Percentiles rank a stretch among this genome's conserved stretches.
Conservation (phyloP, 1,140 invertebrate species). For the Laupala kohalensis region DNA sequence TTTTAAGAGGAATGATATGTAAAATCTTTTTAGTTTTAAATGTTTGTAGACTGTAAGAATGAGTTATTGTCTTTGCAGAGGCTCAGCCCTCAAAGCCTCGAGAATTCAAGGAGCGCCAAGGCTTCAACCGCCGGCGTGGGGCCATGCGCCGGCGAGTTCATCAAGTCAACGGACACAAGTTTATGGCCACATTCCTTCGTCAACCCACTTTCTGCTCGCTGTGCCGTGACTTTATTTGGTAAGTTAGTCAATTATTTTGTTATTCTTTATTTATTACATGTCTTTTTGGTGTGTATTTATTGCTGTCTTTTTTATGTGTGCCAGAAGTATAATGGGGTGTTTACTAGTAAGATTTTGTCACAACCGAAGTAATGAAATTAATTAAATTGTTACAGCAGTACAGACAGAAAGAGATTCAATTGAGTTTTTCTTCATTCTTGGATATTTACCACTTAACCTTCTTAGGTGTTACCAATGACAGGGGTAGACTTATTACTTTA, state of each 20-base stretch:
- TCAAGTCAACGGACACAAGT: constrained; percentile 97
- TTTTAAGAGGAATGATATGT: not conserved
- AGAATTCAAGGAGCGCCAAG: constrained; percentile 90
- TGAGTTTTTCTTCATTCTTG: too few species aligned
- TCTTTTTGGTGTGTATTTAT: too few species aligned
- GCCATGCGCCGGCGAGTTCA: constrained; percentile 91
- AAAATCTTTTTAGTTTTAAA: not conserved
- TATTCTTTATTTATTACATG: too few species aligned
- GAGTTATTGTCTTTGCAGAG: constrained; percentile 21
- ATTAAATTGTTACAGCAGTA: too few species aligned
- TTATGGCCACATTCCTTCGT: constrained; percentile 97
- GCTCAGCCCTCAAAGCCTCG: constrained; percentile 35
- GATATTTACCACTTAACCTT: too few species aligned
- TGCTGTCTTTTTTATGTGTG: too few species aligned
- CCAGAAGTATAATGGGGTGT: too few species aligned
- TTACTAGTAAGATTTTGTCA: too few species aligned
- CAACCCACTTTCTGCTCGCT: constrained; percentile 99
- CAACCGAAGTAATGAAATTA: too few species aligned
- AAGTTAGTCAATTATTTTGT: constrained; percentile 26
- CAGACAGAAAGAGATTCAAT: too few species aligned
- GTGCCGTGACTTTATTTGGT: constrained; percentile 97
- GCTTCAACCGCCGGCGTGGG: constrained; percentile 80
- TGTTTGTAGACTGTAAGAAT: not conserved
- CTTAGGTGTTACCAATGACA: too few species aligned
- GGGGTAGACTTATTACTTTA: too few species aligned